Evolutionary conservation across 2,113 vertebrate species (phyloP).

Genomic region (Eurystomus gularis): DNA sequence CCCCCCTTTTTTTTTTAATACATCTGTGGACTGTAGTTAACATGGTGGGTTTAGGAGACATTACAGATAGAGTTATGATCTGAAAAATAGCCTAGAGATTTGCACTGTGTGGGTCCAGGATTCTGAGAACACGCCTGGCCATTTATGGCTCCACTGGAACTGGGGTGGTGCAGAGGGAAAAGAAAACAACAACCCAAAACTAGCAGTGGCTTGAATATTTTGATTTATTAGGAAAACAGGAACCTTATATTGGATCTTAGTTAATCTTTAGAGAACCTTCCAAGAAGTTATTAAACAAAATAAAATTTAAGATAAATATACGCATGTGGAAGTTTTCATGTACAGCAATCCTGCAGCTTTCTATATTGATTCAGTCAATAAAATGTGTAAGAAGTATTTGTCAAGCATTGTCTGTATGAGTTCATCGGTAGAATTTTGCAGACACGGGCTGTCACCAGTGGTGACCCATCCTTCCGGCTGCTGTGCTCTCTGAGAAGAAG

Average conservation of each 20-base stretch:
- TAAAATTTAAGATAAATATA: background rate
- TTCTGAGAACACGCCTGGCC: background rate
- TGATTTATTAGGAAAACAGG: background rate
- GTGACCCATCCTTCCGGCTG: background rate
- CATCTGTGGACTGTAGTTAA: background rate
- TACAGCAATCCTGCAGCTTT: background rate
- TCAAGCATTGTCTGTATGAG: background rate
- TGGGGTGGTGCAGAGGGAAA: background rate
- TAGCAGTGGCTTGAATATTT: background rate
- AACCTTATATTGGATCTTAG: background rate
- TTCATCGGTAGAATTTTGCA: background rate
- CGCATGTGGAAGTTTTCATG: background rate
- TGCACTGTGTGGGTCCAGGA: background rate
- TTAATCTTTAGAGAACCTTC: background rate
- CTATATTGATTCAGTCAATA: background rate
- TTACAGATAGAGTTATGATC: background rate
- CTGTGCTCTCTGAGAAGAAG: background rate
- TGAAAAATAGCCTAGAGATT: background rate
- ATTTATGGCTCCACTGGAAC: background rate
- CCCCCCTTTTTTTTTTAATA: fast-evolving
- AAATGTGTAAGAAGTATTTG: background rate
- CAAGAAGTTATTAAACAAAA: background rate
- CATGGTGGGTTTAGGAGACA: background rate
- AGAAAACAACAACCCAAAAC: background rate
- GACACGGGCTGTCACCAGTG: fast-evolving